Evolutionary conservation across 2,797 vertebrate genomes (phyloP).

Genomic region (Enteromius unitaeniatus): DNA sequence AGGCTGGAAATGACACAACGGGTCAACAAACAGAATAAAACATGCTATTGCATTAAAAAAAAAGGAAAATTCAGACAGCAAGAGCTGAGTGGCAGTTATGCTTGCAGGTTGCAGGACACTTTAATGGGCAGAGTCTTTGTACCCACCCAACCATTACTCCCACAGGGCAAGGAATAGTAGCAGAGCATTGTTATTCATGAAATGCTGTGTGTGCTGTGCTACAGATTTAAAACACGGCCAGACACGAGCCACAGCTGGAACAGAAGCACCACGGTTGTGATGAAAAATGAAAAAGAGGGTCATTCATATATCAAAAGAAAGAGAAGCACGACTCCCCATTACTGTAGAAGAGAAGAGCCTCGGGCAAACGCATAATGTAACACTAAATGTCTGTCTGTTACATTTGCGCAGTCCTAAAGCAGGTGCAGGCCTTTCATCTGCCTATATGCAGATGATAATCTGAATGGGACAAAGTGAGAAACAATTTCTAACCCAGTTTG

Average conservation of each 20-base stretch:
- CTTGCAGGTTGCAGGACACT: slow-evolving; percentile 29
- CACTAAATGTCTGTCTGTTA: slow-evolving; percentile 64
- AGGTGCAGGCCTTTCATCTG: slow-evolving; percentile 36
- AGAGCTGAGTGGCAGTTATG: slow-evolving; percentile 19
- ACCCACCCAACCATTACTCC: slow-evolving; percentile 43
- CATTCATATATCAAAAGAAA: slow-evolving; percentile 70
- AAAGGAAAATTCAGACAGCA: background rate
- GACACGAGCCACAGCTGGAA: slow-evolving; percentile 45
- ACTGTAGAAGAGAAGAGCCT: slow-evolving; percentile 55
- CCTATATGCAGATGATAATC: slow-evolving; percentile 26
- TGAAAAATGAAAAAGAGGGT: slow-evolving; percentile 63
- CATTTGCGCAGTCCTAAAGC: slow-evolving; percentile 24
- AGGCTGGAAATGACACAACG: slow-evolving; percentile 57
- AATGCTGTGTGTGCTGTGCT: slow-evolving; percentile 66
- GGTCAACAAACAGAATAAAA: slow-evolving; percentile 41
- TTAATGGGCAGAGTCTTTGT: slow-evolving; percentile 49
- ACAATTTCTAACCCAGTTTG: background rate
- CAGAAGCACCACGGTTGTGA: slow-evolving; percentile 49
- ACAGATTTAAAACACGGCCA: slow-evolving; percentile 45
- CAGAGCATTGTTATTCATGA: slow-evolving; percentile 79
- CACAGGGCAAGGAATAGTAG: slow-evolving; percentile 4
- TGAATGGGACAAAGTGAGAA: slow-evolving; percentile 5
- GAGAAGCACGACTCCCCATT: slow-evolving; percentile 64
- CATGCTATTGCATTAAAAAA: background rate
- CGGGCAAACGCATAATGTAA: slow-evolving; percentile 66